phyloP scores from a whole-genome alignment of 2,888 invertebrate genomes.

The Sphecodes monilicornis region DNA sequence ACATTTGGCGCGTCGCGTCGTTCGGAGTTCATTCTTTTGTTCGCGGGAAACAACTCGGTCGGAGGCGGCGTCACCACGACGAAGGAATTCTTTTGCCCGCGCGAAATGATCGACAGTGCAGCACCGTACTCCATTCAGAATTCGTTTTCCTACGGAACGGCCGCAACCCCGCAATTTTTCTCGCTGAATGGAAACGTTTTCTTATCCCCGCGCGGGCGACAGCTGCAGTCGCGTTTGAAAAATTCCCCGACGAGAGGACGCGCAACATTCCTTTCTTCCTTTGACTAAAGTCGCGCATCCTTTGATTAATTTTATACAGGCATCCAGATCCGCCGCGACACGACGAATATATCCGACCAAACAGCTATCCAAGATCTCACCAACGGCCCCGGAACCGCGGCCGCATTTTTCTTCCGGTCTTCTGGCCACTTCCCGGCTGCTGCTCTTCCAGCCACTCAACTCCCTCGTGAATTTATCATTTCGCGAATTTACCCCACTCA shows the following conservation, averaged over 20 bases:
- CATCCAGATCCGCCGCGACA: slow-evolving; percentile 45
- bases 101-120: slow-evolving; percentile 29
- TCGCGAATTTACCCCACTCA: slow-evolving; percentile 32
- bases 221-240: slow-evolving; percentile 18
- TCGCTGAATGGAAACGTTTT: slow-evolving; percentile 39
- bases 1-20: neutral
- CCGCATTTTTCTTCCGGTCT: slow-evolving; percentile 52
- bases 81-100: slow-evolving; percentile 34
- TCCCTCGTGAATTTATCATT: slow-evolving; percentile 56
- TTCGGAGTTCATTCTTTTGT: neutral
- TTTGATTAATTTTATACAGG: slow-evolving; percentile 57
- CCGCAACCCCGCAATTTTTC: slow-evolving; percentile 28
- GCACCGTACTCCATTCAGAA: slow-evolving; percentile 32
- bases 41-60: slow-evolving; percentile 6
- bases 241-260: slow-evolving; percentile 26
- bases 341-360: slow-evolving; percentile 45
- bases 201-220: slow-evolving; percentile 23
- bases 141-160: slow-evolving; percentile 32
- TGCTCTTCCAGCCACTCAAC: slow-evolving; percentile 48
- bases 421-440: slow-evolving; percentile 23
- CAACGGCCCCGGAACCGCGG: slow-evolving; percentile 6
- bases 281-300: slow-evolving; percentile 42
- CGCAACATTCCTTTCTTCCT: slow-evolving; percentile 48
- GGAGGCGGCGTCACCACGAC: neutral
- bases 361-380: neutral